A percentile compares a stretch with the other conserved stretches of the same genome.
Conservation (phyloP, 2,113 vertebrate species). For the Ceuthmochares aereus region DNA sequence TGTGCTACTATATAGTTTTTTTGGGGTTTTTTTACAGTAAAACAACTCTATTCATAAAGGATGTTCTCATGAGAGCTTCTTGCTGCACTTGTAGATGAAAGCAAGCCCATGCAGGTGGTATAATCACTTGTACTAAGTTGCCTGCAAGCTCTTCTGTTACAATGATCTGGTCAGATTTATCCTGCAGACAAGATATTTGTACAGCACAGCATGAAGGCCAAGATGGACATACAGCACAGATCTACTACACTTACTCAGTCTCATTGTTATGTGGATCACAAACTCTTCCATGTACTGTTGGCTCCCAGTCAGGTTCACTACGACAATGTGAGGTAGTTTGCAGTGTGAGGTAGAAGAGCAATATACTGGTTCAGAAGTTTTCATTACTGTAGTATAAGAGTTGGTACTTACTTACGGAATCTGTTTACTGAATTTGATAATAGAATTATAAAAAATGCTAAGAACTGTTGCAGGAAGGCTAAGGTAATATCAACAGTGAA, state of each 20-base stretch:
- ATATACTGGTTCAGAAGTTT: not conserved
- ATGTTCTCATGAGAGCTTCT: not conserved
- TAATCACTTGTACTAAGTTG: not conserved
- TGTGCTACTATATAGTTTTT: no score
- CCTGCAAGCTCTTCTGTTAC: not conserved
- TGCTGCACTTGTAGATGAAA: not conserved
- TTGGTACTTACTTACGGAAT: not conserved
- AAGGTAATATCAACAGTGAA: not conserved
- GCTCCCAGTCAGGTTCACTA: not conserved
- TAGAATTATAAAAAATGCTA: not conserved
- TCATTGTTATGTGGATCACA: not conserved
- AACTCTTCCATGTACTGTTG: not conserved
- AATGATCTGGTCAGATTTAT: not conserved
- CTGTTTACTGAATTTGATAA: not conserved
- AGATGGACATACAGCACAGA: not conserved
- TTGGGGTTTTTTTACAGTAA: not conserved
- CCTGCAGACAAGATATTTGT: not conserved
- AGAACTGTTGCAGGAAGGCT: not conserved
- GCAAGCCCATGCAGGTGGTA: accelerated
- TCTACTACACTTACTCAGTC: not conserved
- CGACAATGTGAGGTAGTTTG: accelerated
- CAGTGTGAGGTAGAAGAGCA: not conserved
- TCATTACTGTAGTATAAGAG: not conserved
- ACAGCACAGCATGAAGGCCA: not conserved
- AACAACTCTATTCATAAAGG: not conserved